phyloP scores from a whole-genome alignment of 2,113 vertebrate genomes.

The Mustela nigripes region DNA sequence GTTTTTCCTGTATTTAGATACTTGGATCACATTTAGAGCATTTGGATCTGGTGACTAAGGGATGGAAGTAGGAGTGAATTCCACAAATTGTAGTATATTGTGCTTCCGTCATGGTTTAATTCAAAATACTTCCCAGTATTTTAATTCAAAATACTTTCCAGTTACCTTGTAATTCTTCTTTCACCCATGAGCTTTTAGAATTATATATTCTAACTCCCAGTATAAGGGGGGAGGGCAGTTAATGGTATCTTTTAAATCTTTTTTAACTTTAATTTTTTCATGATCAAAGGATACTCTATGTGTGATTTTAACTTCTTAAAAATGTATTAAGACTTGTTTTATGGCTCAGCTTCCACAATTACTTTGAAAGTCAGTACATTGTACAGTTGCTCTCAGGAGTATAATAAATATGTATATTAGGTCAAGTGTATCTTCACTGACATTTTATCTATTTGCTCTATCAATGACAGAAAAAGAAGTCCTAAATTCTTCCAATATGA shows the following conservation, averaged over 20 bases:
- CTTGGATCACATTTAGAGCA: not conserved
- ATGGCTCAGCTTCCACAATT: not conserved
- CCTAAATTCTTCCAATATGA: not conserved
- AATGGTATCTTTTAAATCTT: not conserved
- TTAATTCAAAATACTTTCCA: too few species aligned
- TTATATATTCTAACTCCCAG: not conserved
- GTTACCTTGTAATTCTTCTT: not conserved
- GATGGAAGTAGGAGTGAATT: not conserved
- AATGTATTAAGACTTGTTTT: not conserved
- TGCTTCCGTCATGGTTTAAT: not conserved
- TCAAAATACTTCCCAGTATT: not conserved
- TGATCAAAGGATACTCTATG: not conserved
- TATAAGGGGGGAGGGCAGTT: not conserved
- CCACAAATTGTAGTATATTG: not conserved
- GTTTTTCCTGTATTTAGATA: conserved; percentile 11
- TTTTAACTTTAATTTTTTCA: conserved; percentile 1
- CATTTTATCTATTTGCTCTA: not conserved
- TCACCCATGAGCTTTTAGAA: not conserved
- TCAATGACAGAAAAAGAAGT: not conserved
- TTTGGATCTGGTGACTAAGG: not conserved
- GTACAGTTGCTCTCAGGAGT: not conserved
- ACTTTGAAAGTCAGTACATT: not conserved
- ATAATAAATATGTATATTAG: not conserved
- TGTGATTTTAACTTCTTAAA: not conserved
- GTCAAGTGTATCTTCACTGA: not conserved